A percentile compares a stretch with the other conserved stretches of the same genome.
phyloP scores from a whole-genome alignment of 2,113 vertebrate species.

The Parus major region DNA sequence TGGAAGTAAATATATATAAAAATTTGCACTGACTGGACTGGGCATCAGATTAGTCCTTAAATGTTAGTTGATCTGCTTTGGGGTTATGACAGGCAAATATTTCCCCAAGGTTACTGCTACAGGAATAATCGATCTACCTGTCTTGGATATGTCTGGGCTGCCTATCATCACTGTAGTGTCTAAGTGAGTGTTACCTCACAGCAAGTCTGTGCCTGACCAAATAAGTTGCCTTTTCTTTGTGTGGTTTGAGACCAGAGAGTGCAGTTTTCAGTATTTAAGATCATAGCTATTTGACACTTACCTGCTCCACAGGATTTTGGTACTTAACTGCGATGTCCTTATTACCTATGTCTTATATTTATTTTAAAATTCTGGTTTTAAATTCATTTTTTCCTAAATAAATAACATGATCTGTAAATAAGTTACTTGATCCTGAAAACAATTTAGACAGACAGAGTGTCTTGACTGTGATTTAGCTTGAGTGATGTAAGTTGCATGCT shows the following conservation, averaged over 20 bases:
- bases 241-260: neutral
- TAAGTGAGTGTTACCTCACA: conserved; percentile 1
- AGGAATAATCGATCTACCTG: conserved; percentile 58
- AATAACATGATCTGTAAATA: neutral
- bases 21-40: conserved; percentile 41
- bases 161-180: conserved; percentile 31
- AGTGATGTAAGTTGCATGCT: neutral
- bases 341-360: neutral
- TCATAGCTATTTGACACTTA: neutral
- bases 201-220: conserved; percentile 26
- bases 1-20: conserved; percentile 63
- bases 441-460: conserved; percentile 8
- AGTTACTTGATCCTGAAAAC: conserved; percentile 14
- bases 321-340: neutral
- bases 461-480: conserved; percentile 44
- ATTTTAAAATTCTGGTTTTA: neutral
- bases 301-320: conserved; percentile 15
- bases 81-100: conserved; percentile 69
- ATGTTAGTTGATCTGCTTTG: conserved; percentile 61
- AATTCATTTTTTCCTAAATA: neutral
- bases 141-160: conserved; percentile 32
- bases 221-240: conserved; percentile 53
- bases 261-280: conserved; percentile 33
- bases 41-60: conserved; percentile 53
- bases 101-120: conserved; percentile 62